Evolutionary conservation across 2,888 invertebrate species (phyloP), one percentile per base, ranked within the genome.

Genomic region (Plagodis dolabraria): DNA sequence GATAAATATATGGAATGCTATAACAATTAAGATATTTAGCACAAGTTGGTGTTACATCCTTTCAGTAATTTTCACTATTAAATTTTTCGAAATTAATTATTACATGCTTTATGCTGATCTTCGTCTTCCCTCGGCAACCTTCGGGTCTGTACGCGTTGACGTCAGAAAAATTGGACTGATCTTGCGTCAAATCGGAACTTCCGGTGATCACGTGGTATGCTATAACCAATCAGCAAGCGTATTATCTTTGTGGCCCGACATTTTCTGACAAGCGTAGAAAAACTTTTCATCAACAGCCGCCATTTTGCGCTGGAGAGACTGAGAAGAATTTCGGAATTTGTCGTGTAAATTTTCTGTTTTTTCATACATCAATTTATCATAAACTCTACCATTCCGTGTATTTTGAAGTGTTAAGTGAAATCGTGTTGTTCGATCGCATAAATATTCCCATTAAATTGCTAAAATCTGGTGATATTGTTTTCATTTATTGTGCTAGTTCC

Each of bases 251-350:
- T 87, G 89, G 93, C 90, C 93, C 92, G 93, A 93, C 93, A 92
- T 92, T 92, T 96, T 96, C 95, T 97, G 97, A 97, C 97, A 97
- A 97, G 97, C 96, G 96, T 96, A 96, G 96, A 96, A 97, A 96
- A 97, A 97, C 95, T 97, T 96, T 95, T 96, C 96, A 96, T 96
- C 96, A 96, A 96, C 96, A 96, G 96, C 97, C 96, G 97, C 97
- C 97, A 97, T 97, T 96, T 97, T 97, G 96, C 95, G 95, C 95
- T 95, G 95, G 94, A 94, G 94, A 94, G 95, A 95, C 95, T 95
- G 94, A 94, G 95, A 94, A 94, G 95, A 94, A 95, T 94, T 95
- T 95, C 94, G 94, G 94, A 94, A 94, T 94, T 94, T 94, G 94
- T 94, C 94, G 93, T 93, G 93, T 94, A 94, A 94, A 94, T 94